A percentile compares a stretch with the other conserved stretches of the same genome.
Conservation (phyloP, 37 sponge, comb jelly and placozoan genomes). For the Crambe crambe region DNA sequence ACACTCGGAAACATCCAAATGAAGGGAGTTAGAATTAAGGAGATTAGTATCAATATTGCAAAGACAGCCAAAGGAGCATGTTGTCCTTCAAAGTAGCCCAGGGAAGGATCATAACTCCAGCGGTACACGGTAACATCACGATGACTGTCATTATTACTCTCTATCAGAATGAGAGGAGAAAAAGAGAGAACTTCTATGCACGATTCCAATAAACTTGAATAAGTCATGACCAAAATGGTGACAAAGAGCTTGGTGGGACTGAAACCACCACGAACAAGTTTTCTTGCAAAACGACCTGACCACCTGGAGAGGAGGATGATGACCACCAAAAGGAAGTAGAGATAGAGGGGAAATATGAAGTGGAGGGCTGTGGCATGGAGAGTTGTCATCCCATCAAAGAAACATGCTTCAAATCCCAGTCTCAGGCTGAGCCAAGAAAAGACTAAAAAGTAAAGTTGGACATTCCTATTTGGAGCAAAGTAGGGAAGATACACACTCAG, state of each 20-base stretch:
- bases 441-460: background rate
- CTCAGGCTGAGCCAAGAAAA: slow-evolving; percentile 32
- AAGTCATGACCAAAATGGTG: slow-evolving; percentile 39
- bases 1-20: slow-evolving; percentile 22
- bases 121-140: background rate
- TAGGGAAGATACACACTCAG: slow-evolving; percentile 13
- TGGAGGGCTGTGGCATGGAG: slow-evolving; percentile 2
- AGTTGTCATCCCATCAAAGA: slow-evolving; percentile 58
- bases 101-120: slow-evolving; percentile 44
- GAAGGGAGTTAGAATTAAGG: slow-evolving; percentile 34
- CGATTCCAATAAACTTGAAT: slow-evolving; percentile 22
- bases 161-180: background rate
- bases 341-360: slow-evolving; percentile 55
- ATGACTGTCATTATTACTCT: background rate
- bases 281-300: background rate
- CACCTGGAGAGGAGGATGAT: slow-evolving; percentile 25
- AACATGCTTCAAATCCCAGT: slow-evolving; percentile 43
- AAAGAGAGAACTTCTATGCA: slow-evolving; percentile 28
- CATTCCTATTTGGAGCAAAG: background rate
- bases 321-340: slow-evolving; percentile 40
- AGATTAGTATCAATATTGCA: slow-evolving; percentile 11
- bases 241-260: slow-evolving; percentile 41
- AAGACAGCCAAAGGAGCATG: slow-evolving; percentile 37
- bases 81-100: slow-evolving; percentile 14
- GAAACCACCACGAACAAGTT: slow-evolving; percentile 10